Percentiles rank a stretch among this genome's conserved stretches.
phyloP scores from a whole-genome alignment of 2,797 vertebrate species.

The Lepus townsendii region DNA sequence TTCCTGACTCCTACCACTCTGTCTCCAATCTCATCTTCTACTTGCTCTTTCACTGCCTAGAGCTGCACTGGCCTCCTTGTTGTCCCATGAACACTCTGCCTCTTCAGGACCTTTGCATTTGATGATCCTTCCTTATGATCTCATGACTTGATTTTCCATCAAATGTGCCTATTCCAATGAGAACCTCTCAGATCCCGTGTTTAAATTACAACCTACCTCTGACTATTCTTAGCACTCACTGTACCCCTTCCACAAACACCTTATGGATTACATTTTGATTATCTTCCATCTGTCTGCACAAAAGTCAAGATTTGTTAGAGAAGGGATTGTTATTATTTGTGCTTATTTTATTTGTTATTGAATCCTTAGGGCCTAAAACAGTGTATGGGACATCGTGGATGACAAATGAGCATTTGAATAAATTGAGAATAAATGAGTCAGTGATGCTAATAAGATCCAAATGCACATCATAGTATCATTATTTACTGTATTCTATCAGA shows the following conservation, averaged over 20 bases:
- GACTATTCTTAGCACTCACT: background rate
- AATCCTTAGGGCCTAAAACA: background rate
- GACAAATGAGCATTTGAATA: background rate
- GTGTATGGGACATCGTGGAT: background rate
- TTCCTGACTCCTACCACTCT: background rate
- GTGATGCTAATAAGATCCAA: background rate
- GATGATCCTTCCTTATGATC: background rate
- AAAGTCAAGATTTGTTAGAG: background rate
- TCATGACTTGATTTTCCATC: background rate
- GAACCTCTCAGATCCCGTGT: background rate
- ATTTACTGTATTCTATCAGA: background rate
- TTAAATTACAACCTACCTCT: background rate
- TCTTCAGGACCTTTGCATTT: background rate
- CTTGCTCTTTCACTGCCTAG: fast-evolving
- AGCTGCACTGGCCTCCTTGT: fast-evolving
- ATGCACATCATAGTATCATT: background rate
- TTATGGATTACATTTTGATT: background rate
- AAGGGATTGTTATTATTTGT: background rate
- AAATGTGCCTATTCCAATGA: conserved; percentile 16
- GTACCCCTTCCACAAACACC: background rate
- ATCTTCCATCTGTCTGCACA: background rate
- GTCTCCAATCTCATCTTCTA: background rate
- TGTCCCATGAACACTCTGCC: background rate
- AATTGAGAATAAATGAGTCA: background rate
- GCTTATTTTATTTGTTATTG: background rate